A percentile compares a stretch with the other conserved stretches of the same genome.
phyloP scores from a whole-genome alignment of 2,888 invertebrate genomes.

The Drosophila differens region DNA sequence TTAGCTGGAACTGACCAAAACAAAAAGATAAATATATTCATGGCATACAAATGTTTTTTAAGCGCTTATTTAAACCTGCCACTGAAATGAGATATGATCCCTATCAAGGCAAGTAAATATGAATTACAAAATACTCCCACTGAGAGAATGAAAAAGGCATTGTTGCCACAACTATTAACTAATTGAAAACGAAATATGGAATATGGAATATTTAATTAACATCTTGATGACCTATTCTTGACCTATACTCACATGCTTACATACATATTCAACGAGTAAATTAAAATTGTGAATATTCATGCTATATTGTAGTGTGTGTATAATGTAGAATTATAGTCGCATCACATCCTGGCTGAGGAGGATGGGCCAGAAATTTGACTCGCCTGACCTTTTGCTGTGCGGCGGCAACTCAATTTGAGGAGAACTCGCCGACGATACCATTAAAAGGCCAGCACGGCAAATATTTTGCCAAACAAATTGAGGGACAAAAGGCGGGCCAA shows the following conservation, averaged over 20 bases:
- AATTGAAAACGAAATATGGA: conserved; percentile 7
- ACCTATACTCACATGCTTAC: conserved; percentile 5
- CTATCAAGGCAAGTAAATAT: not conserved
- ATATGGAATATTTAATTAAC: conserved; percentile 20
- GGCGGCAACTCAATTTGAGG: conserved; percentile 34
- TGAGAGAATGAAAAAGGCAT: not conserved
- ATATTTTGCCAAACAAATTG: conserved; percentile 55
- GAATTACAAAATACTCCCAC: not conserved
- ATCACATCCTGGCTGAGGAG: conserved; percentile 11
- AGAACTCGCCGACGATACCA: conserved; percentile 19
- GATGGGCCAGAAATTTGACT: conserved; percentile 43
- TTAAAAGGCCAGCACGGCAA: conserved; percentile 48
- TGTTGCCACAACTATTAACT: not conserved
- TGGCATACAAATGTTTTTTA: not conserved
- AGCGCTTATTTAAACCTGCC: not conserved
- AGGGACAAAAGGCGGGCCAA: conserved; percentile 23
- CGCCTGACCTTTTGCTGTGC: conserved; percentile 44
- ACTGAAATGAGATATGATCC: not conserved
- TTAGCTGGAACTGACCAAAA: conserved; percentile 23
- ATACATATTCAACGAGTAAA: conserved; percentile 12
- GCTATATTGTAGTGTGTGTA: not conserved
- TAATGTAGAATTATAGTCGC: not conserved
- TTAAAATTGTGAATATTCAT: conserved; percentile 44
- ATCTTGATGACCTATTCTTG: conserved; percentile 14
- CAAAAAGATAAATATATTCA: conserved; percentile 4